Percentiles rank a stretch among this genome's conserved stretches.
Conservation (phyloP, 2,113 vertebrate species). For the Brachyhypopomus occidentalis region DNA sequence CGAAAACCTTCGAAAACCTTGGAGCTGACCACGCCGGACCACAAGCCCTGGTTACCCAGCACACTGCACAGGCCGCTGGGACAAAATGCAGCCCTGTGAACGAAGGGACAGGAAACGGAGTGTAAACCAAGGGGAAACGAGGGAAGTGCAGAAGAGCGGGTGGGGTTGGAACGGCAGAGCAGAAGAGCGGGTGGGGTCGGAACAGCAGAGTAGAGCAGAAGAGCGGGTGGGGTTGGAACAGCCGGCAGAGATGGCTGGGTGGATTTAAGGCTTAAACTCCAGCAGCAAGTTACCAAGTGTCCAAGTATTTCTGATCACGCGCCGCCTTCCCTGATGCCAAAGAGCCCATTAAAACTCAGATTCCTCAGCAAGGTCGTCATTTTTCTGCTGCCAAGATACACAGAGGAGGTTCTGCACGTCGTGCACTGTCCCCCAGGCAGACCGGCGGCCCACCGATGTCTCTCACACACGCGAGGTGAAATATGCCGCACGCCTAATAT, state of each 20-base stretch:
- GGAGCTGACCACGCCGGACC: neutral
- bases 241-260: neutral
- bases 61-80: neutral
- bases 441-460: slow-evolving; percentile 31
- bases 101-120: neutral
- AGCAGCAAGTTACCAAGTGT: neutral
- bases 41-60: neutral
- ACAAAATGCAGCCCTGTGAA: neutral
- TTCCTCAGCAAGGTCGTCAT: slow-evolving; percentile 45
- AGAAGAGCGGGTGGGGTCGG: neutral
- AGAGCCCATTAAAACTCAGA: slow-evolving; percentile 53
- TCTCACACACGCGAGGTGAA: slow-evolving; percentile 34
- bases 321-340: slow-evolving; percentile 28
- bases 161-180: neutral
- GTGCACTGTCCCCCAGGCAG: slow-evolving; percentile 44
- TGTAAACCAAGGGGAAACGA: neutral
- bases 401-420: slow-evolving; percentile 33
- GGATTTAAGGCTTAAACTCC: neutral
- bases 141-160: neutral
- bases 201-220: neutral
- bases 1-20: neutral
- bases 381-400: slow-evolving; percentile 40
- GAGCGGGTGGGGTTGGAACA: neutral
- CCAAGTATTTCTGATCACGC: slow-evolving; percentile 32
- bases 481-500: slow-evolving; percentile 27